phyloP scores from a whole-genome alignment of 2,113 vertebrate genomes.

The Bos indicus region DNA sequence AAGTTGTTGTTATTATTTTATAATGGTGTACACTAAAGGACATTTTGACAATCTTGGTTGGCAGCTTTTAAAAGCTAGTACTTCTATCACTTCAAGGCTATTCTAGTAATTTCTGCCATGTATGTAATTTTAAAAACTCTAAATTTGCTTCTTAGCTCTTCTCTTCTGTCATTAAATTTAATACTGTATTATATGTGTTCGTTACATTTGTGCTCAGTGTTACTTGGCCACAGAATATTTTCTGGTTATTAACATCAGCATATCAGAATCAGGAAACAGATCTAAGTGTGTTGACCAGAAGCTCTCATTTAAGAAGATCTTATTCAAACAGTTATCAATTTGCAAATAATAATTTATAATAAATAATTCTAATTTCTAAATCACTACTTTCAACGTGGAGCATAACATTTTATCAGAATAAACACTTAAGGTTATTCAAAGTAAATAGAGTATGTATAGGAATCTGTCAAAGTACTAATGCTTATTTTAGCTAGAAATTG shows the following conservation, averaged over 20 bases:
- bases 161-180: not conserved
- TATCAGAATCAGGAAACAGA: not conserved
- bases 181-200: not conserved
- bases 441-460: not conserved
- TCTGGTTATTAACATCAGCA: not conserved
- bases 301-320: not conserved
- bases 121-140: not conserved
- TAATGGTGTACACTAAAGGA: not conserved
- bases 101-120: constrained; percentile 1
- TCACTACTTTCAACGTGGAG: not conserved
- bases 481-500: not conserved
- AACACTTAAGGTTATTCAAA: not conserved
- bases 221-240: constrained; percentile 12
- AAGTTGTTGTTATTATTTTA: constrained; percentile 6
- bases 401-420: not conserved
- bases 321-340: not conserved
- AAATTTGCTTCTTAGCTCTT: not conserved
- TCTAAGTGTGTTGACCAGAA: not conserved
- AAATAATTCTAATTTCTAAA: not conserved
- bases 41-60: not conserved
- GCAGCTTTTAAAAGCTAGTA: not conserved
- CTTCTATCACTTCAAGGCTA: not conserved
- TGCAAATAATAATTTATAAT: not conserved
- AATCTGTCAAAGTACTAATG: not conserved
- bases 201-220: constrained; percentile 1